Percentiles rank a stretch among this genome's conserved stretches.
phyloP scores from a whole-genome alignment of 2,797 vertebrate genomes.

The Adrianichthys oophorus region DNA sequence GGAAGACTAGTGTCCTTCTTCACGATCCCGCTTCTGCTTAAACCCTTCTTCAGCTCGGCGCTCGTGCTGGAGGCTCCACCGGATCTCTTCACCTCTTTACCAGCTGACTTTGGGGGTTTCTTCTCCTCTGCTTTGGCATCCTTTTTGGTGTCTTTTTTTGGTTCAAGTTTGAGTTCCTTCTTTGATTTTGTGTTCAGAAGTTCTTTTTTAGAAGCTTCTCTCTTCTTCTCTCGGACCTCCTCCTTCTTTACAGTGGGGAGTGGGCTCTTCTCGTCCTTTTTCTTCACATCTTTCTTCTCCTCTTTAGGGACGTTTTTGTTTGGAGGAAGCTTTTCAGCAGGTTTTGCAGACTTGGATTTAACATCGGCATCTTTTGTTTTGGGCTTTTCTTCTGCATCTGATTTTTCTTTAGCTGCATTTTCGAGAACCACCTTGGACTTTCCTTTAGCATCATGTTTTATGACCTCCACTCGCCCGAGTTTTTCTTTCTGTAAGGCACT shows the following conservation, averaged over 20 bases:
- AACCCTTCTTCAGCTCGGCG: conserved; percentile 64
- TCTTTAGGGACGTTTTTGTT: conserved; percentile 72
- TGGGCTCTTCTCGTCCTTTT: conserved; percentile 34
- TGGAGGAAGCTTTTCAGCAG: conserved; percentile 64
- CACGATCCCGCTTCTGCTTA: conserved; percentile 53
- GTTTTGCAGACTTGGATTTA: conserved; percentile 63
- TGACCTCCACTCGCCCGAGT: conserved; percentile 53
- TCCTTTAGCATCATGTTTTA: conserved; percentile 68
- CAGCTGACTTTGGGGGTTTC: conserved; percentile 47
- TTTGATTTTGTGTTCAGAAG: conserved; percentile 61
- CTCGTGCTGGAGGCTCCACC: conserved; percentile 24
- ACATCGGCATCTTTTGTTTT: conserved; percentile 59
- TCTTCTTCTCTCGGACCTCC: conserved; percentile 63
- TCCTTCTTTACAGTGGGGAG: conserved; percentile 45
- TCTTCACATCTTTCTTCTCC: conserved; percentile 73
- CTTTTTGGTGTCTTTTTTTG: conserved; percentile 78
- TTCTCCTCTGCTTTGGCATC: conserved; percentile 73
- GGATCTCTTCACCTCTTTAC: conserved; percentile 68
- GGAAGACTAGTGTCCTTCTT: conserved; percentile 65
- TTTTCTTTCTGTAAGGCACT: conserved; percentile 70
- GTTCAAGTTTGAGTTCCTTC: conserved; percentile 71
- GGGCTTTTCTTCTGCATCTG: conserved; percentile 67
- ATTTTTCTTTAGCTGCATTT: conserved; percentile 55
- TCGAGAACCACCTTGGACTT: conserved; percentile 55
- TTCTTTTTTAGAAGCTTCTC: conserved; percentile 70